phyloP scores from a whole-genome alignment of 2,888 invertebrate species.

The Nesidiocoris tenuis region DNA sequence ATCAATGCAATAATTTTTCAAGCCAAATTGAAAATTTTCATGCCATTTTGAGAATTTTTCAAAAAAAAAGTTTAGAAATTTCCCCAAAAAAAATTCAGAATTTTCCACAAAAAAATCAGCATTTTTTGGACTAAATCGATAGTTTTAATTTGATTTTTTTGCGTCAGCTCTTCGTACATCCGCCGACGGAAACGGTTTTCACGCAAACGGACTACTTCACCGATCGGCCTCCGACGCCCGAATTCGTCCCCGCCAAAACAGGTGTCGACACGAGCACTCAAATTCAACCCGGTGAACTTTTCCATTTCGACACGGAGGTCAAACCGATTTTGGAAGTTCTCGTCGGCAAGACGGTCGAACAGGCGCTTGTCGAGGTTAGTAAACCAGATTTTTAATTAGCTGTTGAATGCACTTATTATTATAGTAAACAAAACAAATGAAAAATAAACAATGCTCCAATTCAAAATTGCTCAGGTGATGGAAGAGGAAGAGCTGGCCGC shows the following conservation, averaged over 20 bases:
- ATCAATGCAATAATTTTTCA: too few relatives aligned
- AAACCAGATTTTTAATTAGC: background rate
- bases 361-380: slow-evolving; percentile 71
- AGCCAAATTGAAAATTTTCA: too few relatives aligned
- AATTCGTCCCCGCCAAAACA: slow-evolving; percentile 74
- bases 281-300: slow-evolving; percentile 88
- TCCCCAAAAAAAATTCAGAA: too few relatives aligned
- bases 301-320: slow-evolving; percentile 90
- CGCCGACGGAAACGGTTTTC: slow-evolving; percentile 72
- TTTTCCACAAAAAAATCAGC: too few relatives aligned
- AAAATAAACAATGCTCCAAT: background rate
- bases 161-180: slow-evolving; percentile 68
- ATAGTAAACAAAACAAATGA: background rate
- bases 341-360: slow-evolving; percentile 86
- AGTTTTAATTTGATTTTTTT: too few relatives aligned
- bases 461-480: slow-evolving; percentile 59
- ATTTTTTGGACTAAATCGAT: too few relatives aligned
- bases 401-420: background rate
- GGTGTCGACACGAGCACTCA: slow-evolving; percentile 82
- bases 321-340: slow-evolving; percentile 85
- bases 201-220: slow-evolving; percentile 86
- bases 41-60: too few relatives aligned
- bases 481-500: slow-evolving; percentile 89
- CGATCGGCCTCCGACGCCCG: slow-evolving; percentile 77
- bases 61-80: too few relatives aligned